phyloP scores from a whole-genome alignment of 2,113 vertebrate species.

The Nothocercus julius region DNA sequence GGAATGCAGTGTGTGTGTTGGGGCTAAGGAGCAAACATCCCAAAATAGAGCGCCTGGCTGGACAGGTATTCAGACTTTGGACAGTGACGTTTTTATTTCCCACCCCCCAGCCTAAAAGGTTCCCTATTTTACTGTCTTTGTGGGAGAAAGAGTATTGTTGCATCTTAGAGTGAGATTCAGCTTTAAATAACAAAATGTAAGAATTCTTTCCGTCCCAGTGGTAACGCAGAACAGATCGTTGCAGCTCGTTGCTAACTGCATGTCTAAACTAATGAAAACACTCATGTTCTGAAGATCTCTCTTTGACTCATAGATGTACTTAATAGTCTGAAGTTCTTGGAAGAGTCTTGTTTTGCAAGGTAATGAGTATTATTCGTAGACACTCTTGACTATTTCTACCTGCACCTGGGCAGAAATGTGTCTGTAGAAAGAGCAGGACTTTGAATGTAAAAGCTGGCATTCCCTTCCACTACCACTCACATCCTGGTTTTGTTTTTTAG shows the following conservation, averaged over 20 bases:
- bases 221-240: neutral
- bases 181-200: neutral
- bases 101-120: neutral
- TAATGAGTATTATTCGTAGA: neutral
- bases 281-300: neutral
- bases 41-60: conserved; percentile 26
- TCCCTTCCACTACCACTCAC: neutral
- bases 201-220: neutral
- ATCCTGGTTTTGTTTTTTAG: neutral
- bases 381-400: neutral
- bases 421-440: neutral
- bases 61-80: neutral
- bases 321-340: conserved; percentile 4
- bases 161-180: neutral
- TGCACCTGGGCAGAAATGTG: neutral
- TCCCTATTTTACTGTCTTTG: neutral
- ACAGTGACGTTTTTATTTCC: neutral
- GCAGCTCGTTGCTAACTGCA: neutral
- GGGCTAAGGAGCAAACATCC: conserved; percentile 44
- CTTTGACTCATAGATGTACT: neutral
- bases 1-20: conserved; percentile 20
- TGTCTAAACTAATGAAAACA: neutral
- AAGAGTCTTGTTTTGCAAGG: neutral
- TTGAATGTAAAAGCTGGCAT: neutral
- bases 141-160: neutral